Evolutionary conservation across 2,888 invertebrate species (phyloP).

Genomic region (Agonopterix arenella): DNA sequence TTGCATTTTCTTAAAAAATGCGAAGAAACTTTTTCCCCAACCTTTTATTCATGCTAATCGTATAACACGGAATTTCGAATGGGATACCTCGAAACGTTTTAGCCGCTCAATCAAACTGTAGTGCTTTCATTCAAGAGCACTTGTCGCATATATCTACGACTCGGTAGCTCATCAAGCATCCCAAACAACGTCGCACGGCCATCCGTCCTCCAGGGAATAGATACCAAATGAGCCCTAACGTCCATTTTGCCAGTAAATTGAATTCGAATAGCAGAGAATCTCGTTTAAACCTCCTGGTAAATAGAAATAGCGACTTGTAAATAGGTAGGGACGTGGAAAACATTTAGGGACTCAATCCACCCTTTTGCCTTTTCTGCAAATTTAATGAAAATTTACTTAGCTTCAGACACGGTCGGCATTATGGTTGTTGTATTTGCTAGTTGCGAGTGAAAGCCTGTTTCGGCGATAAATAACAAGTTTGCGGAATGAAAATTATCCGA

Average conservation of each 20-base stretch:
- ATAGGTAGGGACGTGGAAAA: conserved; percentile 58
- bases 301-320: conserved; percentile 58
- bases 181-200: background rate
- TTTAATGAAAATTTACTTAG: conserved; percentile 50
- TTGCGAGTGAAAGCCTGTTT: conserved; percentile 5
- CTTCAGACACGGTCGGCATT: conserved; percentile 22
- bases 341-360: conserved; percentile 54
- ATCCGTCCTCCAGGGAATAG: conserved; percentile 32
- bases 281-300: conserved; percentile 43
- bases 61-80: too few species aligned
- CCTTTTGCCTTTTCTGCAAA: conserved; percentile 64
- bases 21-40: too few species aligned
- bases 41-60: too few species aligned
- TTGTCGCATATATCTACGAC: background rate
- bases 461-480: too few species aligned
- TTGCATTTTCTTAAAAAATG: too few species aligned
- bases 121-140: background rate
- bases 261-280: conserved; percentile 59
- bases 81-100: too few species aligned
- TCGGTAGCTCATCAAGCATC: background rate
- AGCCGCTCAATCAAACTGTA: too few species aligned
- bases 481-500: too few species aligned
- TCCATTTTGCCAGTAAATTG: conserved; percentile 67
- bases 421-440: conserved; percentile 16
- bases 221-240: conserved; percentile 53